Base-by-base conservation (phyloP, 37 sponge, comb jelly and placozoan genomes). In the Agelas oroides region DNA sequence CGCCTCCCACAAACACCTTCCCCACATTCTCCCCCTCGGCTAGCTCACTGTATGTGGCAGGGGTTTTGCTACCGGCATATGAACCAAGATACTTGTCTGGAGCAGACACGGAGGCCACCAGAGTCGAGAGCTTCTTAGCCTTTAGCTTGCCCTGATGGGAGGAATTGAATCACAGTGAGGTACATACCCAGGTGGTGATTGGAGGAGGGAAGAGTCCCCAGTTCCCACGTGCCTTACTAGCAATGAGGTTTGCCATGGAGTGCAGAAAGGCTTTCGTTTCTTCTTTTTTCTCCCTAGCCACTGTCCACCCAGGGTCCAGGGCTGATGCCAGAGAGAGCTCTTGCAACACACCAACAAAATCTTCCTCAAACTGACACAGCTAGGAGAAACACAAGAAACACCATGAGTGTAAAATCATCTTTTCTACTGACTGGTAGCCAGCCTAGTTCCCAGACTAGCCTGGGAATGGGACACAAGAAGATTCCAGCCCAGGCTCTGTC, bases 301-400 rank as follows among this genome's bases (percentile, higher is more conserved):
- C 57, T 20, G 70, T 24, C 95, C 95, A 95, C 25, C 62, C 63
- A 31, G 95, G 95, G 56, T 95, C 95, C 21, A 92, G 77, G 23
- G 60, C 20, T 1, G 57, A 40, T 23, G 95, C 86, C 46, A 73
- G 53, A 11, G 40, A 15, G 13, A 89, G 68, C 39, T 75, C 83
- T 21, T 39, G 59, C 46, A 95, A 52, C 61, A 86, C 89, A 1
- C 2, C 67, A 41, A 1, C 21, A 56, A 81, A 95, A 21, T 92
- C 64, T 58, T 92, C 95, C 57, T 82, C 66, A 74, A 88, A 91
- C 36, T 77, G 77, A 38, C 56, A 89, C 72, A 93, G 73, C 93
- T 93, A n/a, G n/a, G 63, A 2, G 40, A 23, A 16, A 32, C 3
- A 32, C 30, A 12, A 53, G n/a, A n/a, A n/a, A n/a, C n/a, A n/a